These are phyloP conservation scores for Coenonympha glycerion DNA, from an alignment of 2,888 invertebrate genomes.

Conservation along the genomic window DNA sequence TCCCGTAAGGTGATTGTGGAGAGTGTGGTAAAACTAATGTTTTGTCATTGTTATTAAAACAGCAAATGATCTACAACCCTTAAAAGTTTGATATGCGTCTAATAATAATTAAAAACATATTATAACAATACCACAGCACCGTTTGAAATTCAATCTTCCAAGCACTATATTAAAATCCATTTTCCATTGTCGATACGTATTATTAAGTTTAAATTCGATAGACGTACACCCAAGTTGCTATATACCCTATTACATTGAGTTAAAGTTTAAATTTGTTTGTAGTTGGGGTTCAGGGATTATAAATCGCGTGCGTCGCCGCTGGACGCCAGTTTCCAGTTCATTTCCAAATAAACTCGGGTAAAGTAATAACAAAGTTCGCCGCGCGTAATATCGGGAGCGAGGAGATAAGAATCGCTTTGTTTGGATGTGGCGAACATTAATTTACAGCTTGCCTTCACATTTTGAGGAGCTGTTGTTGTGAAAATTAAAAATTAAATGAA, in stretches of 20 bases:
- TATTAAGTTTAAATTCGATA: slow-evolving; percentile 13
- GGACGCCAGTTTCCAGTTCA: slow-evolving; percentile 62
- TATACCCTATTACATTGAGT: slow-evolving; percentile 24
- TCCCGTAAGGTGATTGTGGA: too few relatives aligned
- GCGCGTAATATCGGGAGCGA: slow-evolving; percentile 46
- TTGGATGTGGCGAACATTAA: slow-evolving; percentile 33
- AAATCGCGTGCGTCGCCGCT: slow-evolving; percentile 49
- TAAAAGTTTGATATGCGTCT: slow-evolving; percentile 23
- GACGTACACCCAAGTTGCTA: not conserved
- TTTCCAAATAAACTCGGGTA: slow-evolving; percentile 61
- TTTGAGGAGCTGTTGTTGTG: not conserved
- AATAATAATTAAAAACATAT: slow-evolving; percentile 23
- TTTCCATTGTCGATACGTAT: not conserved
- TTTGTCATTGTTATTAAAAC: too few relatives aligned
- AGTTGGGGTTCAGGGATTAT: slow-evolving; percentile 38
- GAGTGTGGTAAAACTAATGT: too few relatives aligned
- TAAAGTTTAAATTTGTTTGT: slow-evolving; percentile 38
- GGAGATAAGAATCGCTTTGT: slow-evolving; percentile 28
- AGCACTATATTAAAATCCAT: slow-evolving; percentile 1
- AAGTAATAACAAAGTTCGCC: slow-evolving; percentile 64
- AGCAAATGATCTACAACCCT: slow-evolving; percentile 12
- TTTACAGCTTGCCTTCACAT: not conserved
- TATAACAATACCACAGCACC: slow-evolving; percentile 2
- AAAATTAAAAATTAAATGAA: too few relatives aligned
- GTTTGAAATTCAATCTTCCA: slow-evolving; percentile 6